phyloP scores from a whole-genome alignment of 2,797 vertebrate species.

The Danio tinwini region DNA sequence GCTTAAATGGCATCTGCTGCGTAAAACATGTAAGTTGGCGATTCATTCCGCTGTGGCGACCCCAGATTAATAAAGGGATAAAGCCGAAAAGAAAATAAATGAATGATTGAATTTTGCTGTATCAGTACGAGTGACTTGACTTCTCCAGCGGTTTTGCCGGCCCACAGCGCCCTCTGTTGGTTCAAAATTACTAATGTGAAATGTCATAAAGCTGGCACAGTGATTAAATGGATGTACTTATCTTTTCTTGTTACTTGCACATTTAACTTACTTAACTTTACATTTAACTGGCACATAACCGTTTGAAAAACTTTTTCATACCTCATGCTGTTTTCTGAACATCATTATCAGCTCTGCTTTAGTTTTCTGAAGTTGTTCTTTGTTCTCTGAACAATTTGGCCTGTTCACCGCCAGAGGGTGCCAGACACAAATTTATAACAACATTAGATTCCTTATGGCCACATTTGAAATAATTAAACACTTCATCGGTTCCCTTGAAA shows the following conservation, averaged over 20 bases:
- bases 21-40: too few relatives aligned
- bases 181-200: not conserved
- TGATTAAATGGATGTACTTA: not conserved
- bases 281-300: not conserved
- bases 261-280: not conserved
- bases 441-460: not conserved
- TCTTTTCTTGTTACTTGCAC: too few relatives aligned
- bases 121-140: not conserved
- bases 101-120: too few relatives aligned
- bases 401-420: conserved; percentile 18
- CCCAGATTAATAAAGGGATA: too few relatives aligned
- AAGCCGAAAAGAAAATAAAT: too few relatives aligned
- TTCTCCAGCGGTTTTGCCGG: not conserved
- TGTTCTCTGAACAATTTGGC: not conserved
- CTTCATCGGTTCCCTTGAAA: not conserved
- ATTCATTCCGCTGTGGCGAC: too few relatives aligned
- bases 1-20: too few relatives aligned
- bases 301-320: not conserved
- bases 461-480: not conserved
- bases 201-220: not conserved
- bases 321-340: not conserved
- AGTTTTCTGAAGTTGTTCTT: not conserved
- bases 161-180: not conserved
- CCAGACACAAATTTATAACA: not conserved
- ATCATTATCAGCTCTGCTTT: not conserved